Base-by-base conservation (phyloP, 2,888 invertebrate genomes). In the Caenorhabditis japonica region DNA sequence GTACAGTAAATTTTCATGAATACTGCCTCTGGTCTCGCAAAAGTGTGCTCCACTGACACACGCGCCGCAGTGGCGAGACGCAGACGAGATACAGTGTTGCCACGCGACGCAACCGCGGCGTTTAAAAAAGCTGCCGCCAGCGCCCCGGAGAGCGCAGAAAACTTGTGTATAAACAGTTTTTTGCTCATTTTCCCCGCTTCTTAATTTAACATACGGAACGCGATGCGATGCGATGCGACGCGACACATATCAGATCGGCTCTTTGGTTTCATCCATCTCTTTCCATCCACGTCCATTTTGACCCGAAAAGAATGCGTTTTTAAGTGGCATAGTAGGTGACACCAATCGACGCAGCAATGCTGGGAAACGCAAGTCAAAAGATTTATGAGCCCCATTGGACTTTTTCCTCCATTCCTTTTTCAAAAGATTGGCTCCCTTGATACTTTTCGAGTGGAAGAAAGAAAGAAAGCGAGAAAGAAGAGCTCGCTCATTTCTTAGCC, bases 301-400 rank as follows among this genome's bases (percentile, higher is more conserved):
- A 17, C 44, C 52, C 33, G 33, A n/a, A 33, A 53, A 59, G 43
- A 68, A 68, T 52, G 58, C 58, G 68, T 59, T 68, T 56, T 49
- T 68, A 59, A 59, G 53, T 68, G 68, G 68, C 30, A 66, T 66
- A 59, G 68, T 59, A 53, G 68, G 58, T 68, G 68, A 59, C 59
- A 68, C 53, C 30, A 30, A 51, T 59, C 47, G 52, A 46, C 68
- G 59, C n/a, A n/a, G n/a, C n/a, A n/a, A n/a, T n/a, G n/a, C n/a
- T n/a, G n/a, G n/a, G n/a, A n/a, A n/a, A 58, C 53, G 52, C 68
- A 38, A 44, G 53, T 38, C 68, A 53, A n/a, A n/a, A 68, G 66
- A 66, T 66, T 66, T 66, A 66, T 66, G 66, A 66, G 56, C 66
- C 66, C 66, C 66, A 21, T 56, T 49, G 66, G 66, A 53, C 52